Evolutionary conservation across 2,797 vertebrate genomes (phyloP), one percentile per base, ranked within the genome.

Genomic region (Oreonectes daqikongensis): DNA sequence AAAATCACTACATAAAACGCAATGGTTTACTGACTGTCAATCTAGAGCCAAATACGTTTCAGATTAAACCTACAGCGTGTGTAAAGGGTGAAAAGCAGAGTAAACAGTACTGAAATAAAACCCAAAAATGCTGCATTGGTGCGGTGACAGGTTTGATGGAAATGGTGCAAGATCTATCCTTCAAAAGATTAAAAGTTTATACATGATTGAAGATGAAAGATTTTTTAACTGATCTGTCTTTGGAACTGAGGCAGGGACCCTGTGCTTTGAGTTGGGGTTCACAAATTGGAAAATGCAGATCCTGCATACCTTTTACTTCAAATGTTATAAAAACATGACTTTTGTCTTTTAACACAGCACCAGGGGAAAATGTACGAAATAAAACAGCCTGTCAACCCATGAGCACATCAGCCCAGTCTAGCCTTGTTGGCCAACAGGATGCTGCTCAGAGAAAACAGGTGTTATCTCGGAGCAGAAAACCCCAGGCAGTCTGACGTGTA

Each of bases 381-480:
- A 18, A 75, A 78, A 59, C 18, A 42, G 15, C 32, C 12, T 74
- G 77, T 74, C 65, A 59, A 65, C 14, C 40, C 40, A 73, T 46
- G 20, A 48, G 52, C 46, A 61, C 57, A 69, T 48, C 32, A 70
- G 59, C 57, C 50, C 40, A 67, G 40, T 69, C 60, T 57, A 71
- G 59, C 50, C 59, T 38, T 50, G 59, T 60, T 74, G 42, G 46
- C 42, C 50, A 55, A 78, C 64, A 69, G 78, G 64, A 74, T 63
- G 71, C 40, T 20, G 78, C 55, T 53, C 70, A 55, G 66, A 79
- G 75, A 79, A 65, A 57, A 60, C 30, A 59, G 48, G 28, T 73
- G 55, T 68, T 69, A 35, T 71, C 75, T 75, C 59, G 73, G 26
- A 15, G 28, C 24, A 69, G 38, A 80, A 59, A 74, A 77, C 78